Percentiles rank a stretch among this genome's conserved stretches.
phyloP scores from a whole-genome alignment of 1,140 invertebrate species.

The Anastrepha obliqua region DNA sequence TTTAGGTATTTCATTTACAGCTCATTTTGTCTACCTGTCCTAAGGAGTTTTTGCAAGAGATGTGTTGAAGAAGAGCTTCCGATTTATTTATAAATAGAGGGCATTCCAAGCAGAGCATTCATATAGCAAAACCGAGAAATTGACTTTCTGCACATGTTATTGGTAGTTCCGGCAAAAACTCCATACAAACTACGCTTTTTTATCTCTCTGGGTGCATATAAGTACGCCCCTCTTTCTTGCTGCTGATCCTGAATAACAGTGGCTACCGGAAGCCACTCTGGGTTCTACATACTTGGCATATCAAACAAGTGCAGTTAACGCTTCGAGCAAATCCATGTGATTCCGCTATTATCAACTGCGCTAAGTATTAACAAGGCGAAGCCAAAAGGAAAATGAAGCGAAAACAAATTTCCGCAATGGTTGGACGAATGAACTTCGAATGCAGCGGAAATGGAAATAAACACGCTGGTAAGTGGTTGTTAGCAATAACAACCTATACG shows the following conservation, averaged over 20 bases:
- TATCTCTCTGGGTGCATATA: too few species aligned
- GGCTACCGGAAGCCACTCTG: background rate
- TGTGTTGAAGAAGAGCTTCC: too few species aligned
- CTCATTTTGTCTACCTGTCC: too few species aligned
- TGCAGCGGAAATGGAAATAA: constrained; percentile 50
- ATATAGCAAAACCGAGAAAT: too few species aligned
- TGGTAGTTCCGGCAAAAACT: too few species aligned
- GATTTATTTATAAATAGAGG: too few species aligned
- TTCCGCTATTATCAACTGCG: background rate
- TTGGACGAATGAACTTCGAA: constrained; percentile 5
- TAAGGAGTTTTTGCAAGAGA: too few species aligned
- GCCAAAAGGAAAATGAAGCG: constrained; percentile 26
- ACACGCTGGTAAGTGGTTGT: constrained; percentile 50
- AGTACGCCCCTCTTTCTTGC: background rate
- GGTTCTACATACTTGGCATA: background rate
- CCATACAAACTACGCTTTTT: too few species aligned
- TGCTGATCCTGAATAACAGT: background rate
- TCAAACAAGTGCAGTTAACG: background rate
- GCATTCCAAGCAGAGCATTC: too few species aligned
- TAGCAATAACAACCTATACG: constrained; percentile 6
- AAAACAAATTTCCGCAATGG: constrained; percentile 46
- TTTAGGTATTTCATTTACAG: too few species aligned
- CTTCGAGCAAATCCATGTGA: constrained; percentile 21
- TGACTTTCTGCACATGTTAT: too few species aligned
- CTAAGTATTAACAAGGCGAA: background rate